Conservation (phyloP, 2,797 vertebrate species). For the Australoheros facetus region DNA sequence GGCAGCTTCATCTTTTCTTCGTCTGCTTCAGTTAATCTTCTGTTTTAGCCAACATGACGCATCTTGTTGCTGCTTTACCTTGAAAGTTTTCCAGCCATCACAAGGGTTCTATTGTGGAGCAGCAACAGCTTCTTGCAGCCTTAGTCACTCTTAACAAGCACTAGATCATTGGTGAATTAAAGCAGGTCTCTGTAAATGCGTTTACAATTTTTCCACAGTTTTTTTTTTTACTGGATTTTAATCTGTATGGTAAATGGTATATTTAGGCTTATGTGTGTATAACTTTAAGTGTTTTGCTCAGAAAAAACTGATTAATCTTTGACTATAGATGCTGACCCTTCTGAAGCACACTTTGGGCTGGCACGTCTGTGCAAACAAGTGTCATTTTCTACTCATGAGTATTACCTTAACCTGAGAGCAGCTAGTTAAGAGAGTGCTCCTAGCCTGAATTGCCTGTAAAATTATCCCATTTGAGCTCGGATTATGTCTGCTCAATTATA, state of each 20-base stretch:
- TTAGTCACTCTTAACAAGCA: slow-evolving; percentile 10
- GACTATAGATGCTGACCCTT: neutral
- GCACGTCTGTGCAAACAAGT: neutral
- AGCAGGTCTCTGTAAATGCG: neutral
- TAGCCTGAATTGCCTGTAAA: neutral
- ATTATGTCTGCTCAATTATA: neutral
- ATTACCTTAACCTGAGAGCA: neutral
- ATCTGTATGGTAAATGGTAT: neutral
- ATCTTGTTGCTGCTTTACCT: slow-evolving; percentile 17
- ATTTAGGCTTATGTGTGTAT: neutral
- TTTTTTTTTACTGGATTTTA: neutral
- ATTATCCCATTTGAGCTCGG: neutral
- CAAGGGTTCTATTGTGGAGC: slow-evolving; percentile 5
- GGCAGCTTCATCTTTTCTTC: neutral
- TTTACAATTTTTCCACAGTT: neutral
- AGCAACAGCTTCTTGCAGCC: neutral
- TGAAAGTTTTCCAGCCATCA: neutral
- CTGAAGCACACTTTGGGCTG: neutral
- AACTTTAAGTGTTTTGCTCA: neutral
- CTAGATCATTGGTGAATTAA: neutral
- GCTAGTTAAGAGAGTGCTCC: neutral
- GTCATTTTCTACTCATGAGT: slow-evolving; percentile 9
- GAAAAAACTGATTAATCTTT: neutral
- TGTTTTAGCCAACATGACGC: neutral
- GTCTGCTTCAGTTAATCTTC: slow-evolving; percentile 1